Conservation (phyloP, 2,113 vertebrate species). For the Patagioenas fasciata region DNA sequence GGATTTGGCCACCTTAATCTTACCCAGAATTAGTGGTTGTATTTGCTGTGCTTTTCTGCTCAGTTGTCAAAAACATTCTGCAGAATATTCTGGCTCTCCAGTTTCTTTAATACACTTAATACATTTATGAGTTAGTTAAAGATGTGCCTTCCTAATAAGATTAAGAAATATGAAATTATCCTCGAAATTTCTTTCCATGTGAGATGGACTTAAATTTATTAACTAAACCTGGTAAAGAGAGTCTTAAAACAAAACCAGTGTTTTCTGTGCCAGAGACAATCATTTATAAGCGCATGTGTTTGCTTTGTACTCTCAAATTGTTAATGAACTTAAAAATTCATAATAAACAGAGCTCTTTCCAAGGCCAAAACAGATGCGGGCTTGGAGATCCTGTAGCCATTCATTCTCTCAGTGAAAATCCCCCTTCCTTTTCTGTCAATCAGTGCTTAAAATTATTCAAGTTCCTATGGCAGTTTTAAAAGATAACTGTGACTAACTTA, state of each 20-base stretch:
- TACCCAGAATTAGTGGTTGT: background rate
- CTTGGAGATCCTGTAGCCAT: background rate
- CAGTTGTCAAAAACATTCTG: slow-evolving; percentile 15
- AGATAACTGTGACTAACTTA: background rate
- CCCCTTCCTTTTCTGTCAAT: background rate
- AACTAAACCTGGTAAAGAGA: slow-evolving; percentile 21
- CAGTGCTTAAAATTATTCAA: background rate
- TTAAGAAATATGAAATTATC: slow-evolving; percentile 50
- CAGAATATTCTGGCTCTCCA: slow-evolving; percentile 27
- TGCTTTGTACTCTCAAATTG: background rate
- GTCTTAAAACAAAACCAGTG: slow-evolving; percentile 48
- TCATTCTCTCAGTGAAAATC: background rate
- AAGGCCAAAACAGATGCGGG: background rate
- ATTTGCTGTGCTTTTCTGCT: background rate
- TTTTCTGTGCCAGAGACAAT: background rate
- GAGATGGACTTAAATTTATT: slow-evolving; percentile 44
- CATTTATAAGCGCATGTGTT: background rate
- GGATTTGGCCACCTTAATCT: background rate
- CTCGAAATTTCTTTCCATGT: slow-evolving; percentile 16
- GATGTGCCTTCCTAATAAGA: slow-evolving; percentile 12
- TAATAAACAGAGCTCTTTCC: background rate
- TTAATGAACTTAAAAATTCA: background rate
- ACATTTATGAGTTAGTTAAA: slow-evolving; percentile 48
- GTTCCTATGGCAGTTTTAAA: background rate
- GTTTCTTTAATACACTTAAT: slow-evolving; percentile 27